Percentiles rank a stretch among this genome's conserved stretches.
phyloP scores from a whole-genome alignment of 2,113 vertebrate genomes.

The Paralichthys olivaceus region DNA sequence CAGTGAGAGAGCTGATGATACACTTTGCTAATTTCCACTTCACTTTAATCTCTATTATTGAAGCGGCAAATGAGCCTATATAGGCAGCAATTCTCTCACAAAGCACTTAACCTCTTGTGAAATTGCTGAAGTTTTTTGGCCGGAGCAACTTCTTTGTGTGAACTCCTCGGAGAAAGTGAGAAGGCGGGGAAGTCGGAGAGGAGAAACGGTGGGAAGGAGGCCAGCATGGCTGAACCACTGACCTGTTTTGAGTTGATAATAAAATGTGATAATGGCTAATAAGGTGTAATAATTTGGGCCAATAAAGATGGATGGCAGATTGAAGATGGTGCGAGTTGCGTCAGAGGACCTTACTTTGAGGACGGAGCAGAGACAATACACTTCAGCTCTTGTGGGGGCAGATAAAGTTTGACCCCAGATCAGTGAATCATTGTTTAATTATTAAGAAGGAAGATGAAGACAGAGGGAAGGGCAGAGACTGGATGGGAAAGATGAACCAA shows the following conservation, averaged over 20 bases:
- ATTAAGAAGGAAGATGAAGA: conserved; percentile 82
- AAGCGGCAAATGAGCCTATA: conserved; percentile 40
- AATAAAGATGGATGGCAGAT: conserved; percentile 74
- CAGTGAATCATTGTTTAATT: conserved; percentile 85
- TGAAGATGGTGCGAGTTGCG: conserved; percentile 77
- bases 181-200: conserved; percentile 50
- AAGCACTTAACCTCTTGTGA: conserved; percentile 66
- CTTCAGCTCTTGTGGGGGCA: conserved; percentile 83
- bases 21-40: conserved; percentile 56
- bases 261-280: conserved; percentile 74
- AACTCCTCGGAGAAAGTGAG: conserved; percentile 55
- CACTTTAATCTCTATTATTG: conserved; percentile 64
- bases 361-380: conserved; percentile 80
- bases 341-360: conserved; percentile 77
- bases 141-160: conserved; percentile 43
- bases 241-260: conserved; percentile 70
- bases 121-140: conserved; percentile 63
- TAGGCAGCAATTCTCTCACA: conserved; percentile 30
- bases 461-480: conserved; percentile 4
- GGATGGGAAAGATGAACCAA: conserved; percentile 72
- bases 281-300: conserved; percentile 70
- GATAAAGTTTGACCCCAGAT: conserved; percentile 81
- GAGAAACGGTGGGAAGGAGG: conserved; percentile 65
- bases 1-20: conserved; percentile 31
- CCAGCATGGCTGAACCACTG: conserved; percentile 66